Evolutionary conservation across 1,140 invertebrate species (phyloP), one percentile per base, ranked within the genome.

Genomic region (Drosophila sturtevanti): DNA sequence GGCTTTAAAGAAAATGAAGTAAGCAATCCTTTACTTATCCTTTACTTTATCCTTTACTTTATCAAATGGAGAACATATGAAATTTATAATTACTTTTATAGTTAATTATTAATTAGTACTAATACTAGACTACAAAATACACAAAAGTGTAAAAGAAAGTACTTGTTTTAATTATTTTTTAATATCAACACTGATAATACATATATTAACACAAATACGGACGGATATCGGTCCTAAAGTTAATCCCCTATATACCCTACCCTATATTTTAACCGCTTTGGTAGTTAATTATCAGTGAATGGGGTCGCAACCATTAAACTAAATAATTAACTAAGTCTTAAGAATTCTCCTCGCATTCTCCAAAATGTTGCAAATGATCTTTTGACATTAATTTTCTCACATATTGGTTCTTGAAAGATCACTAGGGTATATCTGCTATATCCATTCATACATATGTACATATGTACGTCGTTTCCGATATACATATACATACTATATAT

Each of bases 401-500:
- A 79, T 70, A 72, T 71, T 70, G 67, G 44, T 38, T 44, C 44
- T 56, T 60, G 27, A 72, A 68, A 72, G 48, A 82, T 68, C 84
- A 62, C 59, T 79, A 41, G 81, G 84, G 82, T 82, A 82, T 87
- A 63, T 78, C 52, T 72, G 77, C 60, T 79, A 41, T 24, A 66
- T n/a, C 18, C 41, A 61, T 37, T 21, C 11, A 66, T 31, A 4
- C 7, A 31, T 31, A 24, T 2, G 4, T 4, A 24, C 4, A 4
- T 12, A 48, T n/a, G 41, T 41, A n/a, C 27, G 14, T 31, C 51
- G 24, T 58, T 31, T 66, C 67, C 41, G 38, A 60, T 69, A 87
- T 87, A 71, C 77, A 89, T 87, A n/a, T n/a, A n/a, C n/a, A n/a
- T n/a, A n/a, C n/a, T 69, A 87, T 87, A 71, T 81, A 89, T 87